phyloP scores from a whole-genome alignment of 2,888 invertebrate species.

The Lochmaea capreae region DNA sequence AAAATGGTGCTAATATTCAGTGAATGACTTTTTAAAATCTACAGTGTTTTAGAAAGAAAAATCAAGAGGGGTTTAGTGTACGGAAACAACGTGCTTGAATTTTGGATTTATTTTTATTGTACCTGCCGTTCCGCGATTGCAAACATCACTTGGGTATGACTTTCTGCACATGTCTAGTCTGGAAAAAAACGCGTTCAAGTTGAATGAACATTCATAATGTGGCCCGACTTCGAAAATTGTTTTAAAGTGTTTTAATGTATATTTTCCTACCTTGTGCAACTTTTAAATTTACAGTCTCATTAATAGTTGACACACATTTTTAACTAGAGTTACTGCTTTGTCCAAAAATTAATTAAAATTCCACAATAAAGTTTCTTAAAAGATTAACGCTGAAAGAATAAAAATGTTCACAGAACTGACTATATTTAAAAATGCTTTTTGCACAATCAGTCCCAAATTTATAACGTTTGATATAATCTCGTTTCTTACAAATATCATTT shows the following conservation, averaged over 20 bases:
- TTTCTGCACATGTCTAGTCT: constrained; percentile 99
- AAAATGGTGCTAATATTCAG: constrained; percentile 23
- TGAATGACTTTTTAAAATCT: constrained; percentile 28
- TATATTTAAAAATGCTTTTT: not conserved
- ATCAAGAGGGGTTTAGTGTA: constrained; percentile 36
- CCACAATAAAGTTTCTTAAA: too few relatives aligned
- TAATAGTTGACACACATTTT: too few relatives aligned
- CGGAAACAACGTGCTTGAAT: constrained; percentile 41
- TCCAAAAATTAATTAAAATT: too few relatives aligned
- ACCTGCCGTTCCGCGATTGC: constrained; percentile 99
- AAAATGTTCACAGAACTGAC: too few relatives aligned
- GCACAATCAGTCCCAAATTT: too few relatives aligned
- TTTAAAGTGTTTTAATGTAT: not conserved
- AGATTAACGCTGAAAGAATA: too few relatives aligned
- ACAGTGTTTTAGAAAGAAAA: constrained; percentile 41
- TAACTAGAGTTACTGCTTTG: too few relatives aligned
- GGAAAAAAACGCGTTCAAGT: constrained; percentile 69
- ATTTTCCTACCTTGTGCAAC: constrained; percentile 8
- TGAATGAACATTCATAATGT: constrained; percentile 22
- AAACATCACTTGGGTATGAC: constrained; percentile 92
- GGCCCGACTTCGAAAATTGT: not conserved
- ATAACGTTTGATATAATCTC: too few relatives aligned
- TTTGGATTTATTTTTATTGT: constrained; percentile 62
- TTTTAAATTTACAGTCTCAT: not conserved
- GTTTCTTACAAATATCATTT: not conserved